Base-by-base conservation (phyloP, 2,113 vertebrate species). In the Chaetops frenatus region DNA sequence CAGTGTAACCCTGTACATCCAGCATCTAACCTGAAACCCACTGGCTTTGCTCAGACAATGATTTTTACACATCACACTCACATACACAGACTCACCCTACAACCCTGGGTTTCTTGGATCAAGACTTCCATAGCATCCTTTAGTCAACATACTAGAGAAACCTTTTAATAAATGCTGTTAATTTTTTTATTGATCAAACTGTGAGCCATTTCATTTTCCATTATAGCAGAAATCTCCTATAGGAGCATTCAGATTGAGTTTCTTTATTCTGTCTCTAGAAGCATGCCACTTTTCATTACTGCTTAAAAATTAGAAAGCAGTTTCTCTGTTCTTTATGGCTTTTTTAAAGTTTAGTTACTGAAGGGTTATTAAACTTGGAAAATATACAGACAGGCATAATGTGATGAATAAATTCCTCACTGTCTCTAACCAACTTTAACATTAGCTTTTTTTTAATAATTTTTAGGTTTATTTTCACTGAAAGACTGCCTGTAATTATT, bases 131-230 rank as follows among this genome's bases (percentile, higher is more conserved):
- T 17, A n/a, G 69, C 31, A 92, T 72, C 58, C 83, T 95, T 96
- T n/a, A 91, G 88, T 91, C 97, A 95, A 95, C 78, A 53, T 90
- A 83, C 78, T 81, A 92, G 88, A 96, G 94, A 97, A 97, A 84
- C 60, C 80, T 97, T 97, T 97, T 98, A 98, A 97, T 98, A 98
- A 98, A 97, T 95, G 93, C 91, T 95, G 97, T 92, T 98, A 98
- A 98, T 98, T 98, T 97, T 93, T 97, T 97, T 97, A 98, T 98
- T 97, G 96, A 97, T 98, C 98, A 97, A 96, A 97, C 97, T 94
- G 94, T 88, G 97, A 97, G 96, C 95, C 95, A 90, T 95, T 98
- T 98, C 96, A 97, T 98, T 98, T 98, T 92, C 96, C 95, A 97
- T 98, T 97, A 97, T 71, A 92, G 31, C 88, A 81, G 91, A 96